Base-by-base conservation (phyloP, 2,888 invertebrate species). In the Exephanes ischioxanthus region DNA sequence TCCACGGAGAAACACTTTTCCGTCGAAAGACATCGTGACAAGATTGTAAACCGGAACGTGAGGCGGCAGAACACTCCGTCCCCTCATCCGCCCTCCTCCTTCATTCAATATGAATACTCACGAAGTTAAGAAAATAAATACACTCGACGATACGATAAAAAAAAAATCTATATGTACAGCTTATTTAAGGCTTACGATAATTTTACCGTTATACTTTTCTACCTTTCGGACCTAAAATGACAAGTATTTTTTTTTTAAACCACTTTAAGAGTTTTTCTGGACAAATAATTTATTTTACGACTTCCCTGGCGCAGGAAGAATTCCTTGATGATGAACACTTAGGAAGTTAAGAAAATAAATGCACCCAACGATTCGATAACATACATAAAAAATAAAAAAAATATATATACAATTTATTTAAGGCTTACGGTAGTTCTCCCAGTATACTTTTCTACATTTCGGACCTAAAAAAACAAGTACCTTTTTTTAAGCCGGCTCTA, bases 1-100 rank as follows among this genome's bases (percentile, higher is more conserved):
- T 75, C 58, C 73, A 45, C 16, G 11, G 66, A 66, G 71, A 79
- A 79, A 51, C 71, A 72, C 79, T 75, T 63, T 61, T 75, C 63
- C 71, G 26, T 26, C 58, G 58, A 26, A 58, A 58, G 58, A 58
- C 58, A 26, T 26, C 58, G 58, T 58, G 58, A 58, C 58, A 26
- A 58, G 58, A 58, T 58, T 58, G 22, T 26, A 58, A 58, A 58
- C 58, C 58, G 58, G 58, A 58, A 58, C 58, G 58, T 58, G 11
- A 26, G 14, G 26, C 55, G 4, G 16, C 45, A 16, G 14, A 48
- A 48, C 45, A 48, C 26, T 22, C 7, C 58, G 14, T 5, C 22
- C 19, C 3, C 9, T 55, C 22, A 0, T 58, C 26, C 14, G 2
- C 3, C 4, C 2, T 9, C 26, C 4, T 4, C 22, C 22, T 58